Conservation (phyloP, 1,140 invertebrate genomes). For the Plectrocnemia conspersa region DNA sequence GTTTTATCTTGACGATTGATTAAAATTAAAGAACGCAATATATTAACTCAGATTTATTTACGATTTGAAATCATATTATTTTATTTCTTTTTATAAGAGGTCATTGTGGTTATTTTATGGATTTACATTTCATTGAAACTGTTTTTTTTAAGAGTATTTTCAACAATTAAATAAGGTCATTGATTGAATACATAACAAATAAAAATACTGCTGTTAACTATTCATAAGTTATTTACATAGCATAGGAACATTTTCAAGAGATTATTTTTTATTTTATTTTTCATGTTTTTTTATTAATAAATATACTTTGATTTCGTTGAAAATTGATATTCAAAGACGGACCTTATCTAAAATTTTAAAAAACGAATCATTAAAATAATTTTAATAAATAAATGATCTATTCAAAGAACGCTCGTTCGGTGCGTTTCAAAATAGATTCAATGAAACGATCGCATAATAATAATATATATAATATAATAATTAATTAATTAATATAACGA, state of each 20-base stretch:
- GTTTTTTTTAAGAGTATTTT: conserved; percentile 12
- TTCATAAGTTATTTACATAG: conserved; percentile 34
- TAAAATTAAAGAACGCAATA: conserved; percentile 53
- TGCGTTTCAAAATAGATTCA: conserved; percentile 8
- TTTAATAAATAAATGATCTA: too few relatives aligned
- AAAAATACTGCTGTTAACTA: conserved; percentile 19
- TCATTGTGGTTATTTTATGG: conserved; percentile 48
- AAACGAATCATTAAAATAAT: too few relatives aligned
- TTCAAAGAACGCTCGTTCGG: conserved; percentile 3
- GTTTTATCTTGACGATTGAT: conserved; percentile 42
- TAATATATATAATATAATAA: conserved; percentile 16
- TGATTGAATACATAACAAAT: conserved; percentile 12
- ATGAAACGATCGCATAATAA: conserved; percentile 20
- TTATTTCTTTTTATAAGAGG: conserved; percentile 55
- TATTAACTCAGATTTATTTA: conserved; percentile 52
- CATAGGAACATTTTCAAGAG: conserved; percentile 33
- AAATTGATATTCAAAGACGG: conserved; percentile 19
- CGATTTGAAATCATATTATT: conserved; percentile 53
- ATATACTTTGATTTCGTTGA: conserved; percentile 26
- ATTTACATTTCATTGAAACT: conserved; percentile 28
- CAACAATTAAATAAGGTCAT: conserved; percentile 28
- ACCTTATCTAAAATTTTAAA: conserved; percentile 18
- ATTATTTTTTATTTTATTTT: conserved; percentile 23
- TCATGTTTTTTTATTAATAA: conserved; percentile 25
- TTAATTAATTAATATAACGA: too few relatives aligned